Percentiles rank a stretch among this genome's conserved stretches.
Evolutionary conservation across 2,113 vertebrate genomes (phyloP).

Genomic region (Erinaceus europaeus): DNA sequence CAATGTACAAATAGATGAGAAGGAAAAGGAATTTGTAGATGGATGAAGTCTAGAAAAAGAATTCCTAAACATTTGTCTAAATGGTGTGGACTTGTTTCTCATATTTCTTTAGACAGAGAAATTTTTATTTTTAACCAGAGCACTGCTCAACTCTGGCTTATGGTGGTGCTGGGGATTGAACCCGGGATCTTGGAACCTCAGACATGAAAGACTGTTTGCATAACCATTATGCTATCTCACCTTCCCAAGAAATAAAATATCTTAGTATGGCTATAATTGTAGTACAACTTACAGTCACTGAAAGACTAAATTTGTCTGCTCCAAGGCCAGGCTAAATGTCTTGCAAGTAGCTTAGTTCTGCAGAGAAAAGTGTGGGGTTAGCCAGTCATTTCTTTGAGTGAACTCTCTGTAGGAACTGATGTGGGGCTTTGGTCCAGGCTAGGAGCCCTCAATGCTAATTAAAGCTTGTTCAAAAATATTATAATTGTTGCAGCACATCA

Average conservation of each 20-base stretch:
- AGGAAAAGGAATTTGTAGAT: not conserved
- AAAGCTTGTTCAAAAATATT: not conserved
- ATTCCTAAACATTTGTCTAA: not conserved
- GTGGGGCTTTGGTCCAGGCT: not conserved
- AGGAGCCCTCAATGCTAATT: not conserved
- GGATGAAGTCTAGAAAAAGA: not conserved
- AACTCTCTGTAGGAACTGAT: not conserved
- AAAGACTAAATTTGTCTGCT: not conserved
- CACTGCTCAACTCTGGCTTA: too few species aligned
- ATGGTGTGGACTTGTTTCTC: not conserved
- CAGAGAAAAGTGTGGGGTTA: too few species aligned
- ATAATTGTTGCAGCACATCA: not conserved
- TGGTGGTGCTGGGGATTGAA: too few species aligned
- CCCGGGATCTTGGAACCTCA: too few species aligned
- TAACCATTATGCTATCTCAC: too few species aligned
- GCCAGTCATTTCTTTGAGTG: not conserved
- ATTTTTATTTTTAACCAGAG: too few species aligned
- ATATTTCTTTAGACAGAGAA: not conserved
- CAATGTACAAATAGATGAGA: not conserved
- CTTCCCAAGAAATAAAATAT: not conserved
- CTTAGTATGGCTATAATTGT: not conserved
- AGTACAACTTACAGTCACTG: not conserved
- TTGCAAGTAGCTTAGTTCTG: fast-evolving
- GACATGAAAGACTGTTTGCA: too few species aligned
- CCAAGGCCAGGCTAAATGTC: not conserved